Evolutionary conservation across 2,888 invertebrate species (phyloP), one percentile per base, ranked within the genome.

Genomic region (Catotricha subobsoleta): DNA sequence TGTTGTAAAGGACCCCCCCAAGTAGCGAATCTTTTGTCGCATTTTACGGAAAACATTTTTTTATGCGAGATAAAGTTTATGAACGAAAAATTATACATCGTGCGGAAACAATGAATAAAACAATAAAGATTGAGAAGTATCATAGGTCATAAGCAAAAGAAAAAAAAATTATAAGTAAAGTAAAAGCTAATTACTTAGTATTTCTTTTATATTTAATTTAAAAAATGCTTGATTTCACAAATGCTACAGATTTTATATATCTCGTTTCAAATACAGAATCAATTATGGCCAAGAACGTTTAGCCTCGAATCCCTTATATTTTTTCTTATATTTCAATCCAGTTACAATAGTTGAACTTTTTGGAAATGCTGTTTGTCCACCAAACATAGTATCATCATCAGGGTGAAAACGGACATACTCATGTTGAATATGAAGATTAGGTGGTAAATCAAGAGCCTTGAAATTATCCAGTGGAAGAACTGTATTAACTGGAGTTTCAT

Each of bases 391-490:
- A 52, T 82, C 82, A 0, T 74, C 76, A 15, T 79, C 79, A 48
- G 90, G 86, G 65, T 88, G 72, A 60, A 88, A 94, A 43, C 90
- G 67, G 33, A 78, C 58, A 58, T 84, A 82, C 36, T 92, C 80
- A 44, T 74, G 66, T 55, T 83, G 80, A 3, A 94, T 68, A 58
- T 91, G 80, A 20, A 95, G 61, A 66, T 95, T 95, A 52, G 79
- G 76, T 0, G 94, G 92, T 39, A 94, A 61, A 23, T 87, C 75
- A 54, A 74, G 69, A 44, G 65, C 69, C 45, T 69, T 72, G 51
- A 88, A 55, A 25, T 71, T 68, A 49, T 90, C 88, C 52, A 76
- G 72, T 13, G 88, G 87, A 16, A 78, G 74, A 3, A 65, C 67
- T 0, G 72, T 72, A 46, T 74, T 68, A 2, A 90, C 72, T 15